These are phyloP conservation scores for Fopius arisanus DNA, from an alignment of 1,140 invertebrate genomes.

Conservation along the genomic window DNA sequence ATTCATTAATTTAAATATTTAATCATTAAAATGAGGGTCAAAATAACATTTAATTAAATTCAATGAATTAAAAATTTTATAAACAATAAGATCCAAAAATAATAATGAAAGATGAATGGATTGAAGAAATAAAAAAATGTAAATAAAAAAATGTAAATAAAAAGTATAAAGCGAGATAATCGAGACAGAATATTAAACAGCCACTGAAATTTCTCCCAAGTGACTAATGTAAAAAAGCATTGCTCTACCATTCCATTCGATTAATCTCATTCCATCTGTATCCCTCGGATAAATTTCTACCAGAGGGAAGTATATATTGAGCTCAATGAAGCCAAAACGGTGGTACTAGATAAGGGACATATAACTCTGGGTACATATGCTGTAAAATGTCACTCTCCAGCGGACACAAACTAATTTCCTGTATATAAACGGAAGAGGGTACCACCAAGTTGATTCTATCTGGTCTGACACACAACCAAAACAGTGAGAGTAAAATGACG, in stretches of 20 bases:
- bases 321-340: constrained; percentile 27
- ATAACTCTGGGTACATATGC: neutral
- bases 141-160: no score
- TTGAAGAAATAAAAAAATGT: no score
- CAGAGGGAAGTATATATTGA: constrained; percentile 18
- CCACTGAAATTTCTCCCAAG: no score
- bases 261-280: neutral
- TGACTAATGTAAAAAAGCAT: neutral
- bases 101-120: no score
- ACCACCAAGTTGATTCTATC: constrained; percentile 13
- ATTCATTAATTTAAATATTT: no score
- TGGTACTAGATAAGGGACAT: constrained; percentile 3
- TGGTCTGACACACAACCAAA: neutral
- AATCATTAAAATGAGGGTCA: no score
- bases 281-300: neutral
- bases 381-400: constrained; percentile 22
- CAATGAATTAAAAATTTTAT: no score
- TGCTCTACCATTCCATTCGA: neutral
- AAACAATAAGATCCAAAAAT: no score
- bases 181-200: no score
- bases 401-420: constrained; percentile 38
- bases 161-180: no score
- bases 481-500: neutral
- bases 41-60: no score
- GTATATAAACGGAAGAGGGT: constrained; percentile 20